phyloP scores from a whole-genome alignment of 2,113 vertebrate species.

The Eidolon helvum region DNA sequence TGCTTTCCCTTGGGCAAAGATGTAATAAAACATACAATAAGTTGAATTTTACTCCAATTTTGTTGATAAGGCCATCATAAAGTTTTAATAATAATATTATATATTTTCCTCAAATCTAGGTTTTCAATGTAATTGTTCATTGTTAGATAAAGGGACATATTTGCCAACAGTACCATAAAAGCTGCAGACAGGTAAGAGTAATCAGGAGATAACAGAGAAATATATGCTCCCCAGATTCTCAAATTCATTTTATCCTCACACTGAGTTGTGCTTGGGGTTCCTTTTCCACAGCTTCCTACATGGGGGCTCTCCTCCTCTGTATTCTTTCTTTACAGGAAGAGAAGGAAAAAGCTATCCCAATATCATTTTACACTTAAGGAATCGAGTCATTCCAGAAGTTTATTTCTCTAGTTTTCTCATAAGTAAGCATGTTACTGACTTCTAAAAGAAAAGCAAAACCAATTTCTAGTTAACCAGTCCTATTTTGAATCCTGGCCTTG shows the following conservation, averaged over 20 bases:
- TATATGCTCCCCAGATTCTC: neutral
- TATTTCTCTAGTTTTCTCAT: neutral
- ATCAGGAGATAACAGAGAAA: neutral
- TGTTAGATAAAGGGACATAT: neutral
- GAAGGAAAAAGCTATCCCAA: neutral
- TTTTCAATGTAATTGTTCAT: constrained; percentile 31
- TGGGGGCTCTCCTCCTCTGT: fast-evolving
- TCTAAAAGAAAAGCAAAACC: neutral
- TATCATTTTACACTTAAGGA: neutral
- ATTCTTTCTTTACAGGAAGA: neutral
- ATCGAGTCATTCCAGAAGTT: neutral
- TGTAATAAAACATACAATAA: constrained; percentile 30
- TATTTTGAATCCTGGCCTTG: neutral
- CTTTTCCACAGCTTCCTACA: neutral
- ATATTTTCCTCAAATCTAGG: neutral
- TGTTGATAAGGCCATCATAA: constrained; percentile 45
- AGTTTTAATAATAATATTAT: constrained; percentile 45
- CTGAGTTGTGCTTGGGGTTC: fast-evolving
- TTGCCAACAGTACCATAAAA: neutral
- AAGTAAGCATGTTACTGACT: neutral
- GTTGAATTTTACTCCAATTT: constrained; percentile 49
- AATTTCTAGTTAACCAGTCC: neutral
- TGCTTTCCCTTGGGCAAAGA: constrained; percentile 44
- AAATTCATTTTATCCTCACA: neutral
- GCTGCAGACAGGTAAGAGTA: neutral